phyloP scores from a whole-genome alignment of 2,797 vertebrate species.

The Odontamblyopus rebecca region DNA sequence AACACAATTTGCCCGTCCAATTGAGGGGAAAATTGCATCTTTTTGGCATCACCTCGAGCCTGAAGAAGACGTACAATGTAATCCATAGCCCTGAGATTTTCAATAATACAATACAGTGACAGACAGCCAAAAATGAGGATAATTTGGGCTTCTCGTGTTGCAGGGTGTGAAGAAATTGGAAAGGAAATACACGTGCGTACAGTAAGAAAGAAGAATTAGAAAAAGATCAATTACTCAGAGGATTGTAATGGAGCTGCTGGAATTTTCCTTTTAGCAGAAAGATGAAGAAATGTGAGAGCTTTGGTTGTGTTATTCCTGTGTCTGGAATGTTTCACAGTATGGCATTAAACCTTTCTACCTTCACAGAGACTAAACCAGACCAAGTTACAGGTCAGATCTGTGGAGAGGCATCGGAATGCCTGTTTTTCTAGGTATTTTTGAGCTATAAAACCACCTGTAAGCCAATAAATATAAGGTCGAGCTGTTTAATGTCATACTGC shows the following conservation, averaged over 20 bases:
- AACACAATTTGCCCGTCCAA: conserved; percentile 73
- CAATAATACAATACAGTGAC: conserved; percentile 53
- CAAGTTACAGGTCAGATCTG: too few species aligned
- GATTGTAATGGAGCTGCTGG: neutral
- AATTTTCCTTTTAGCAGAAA: neutral
- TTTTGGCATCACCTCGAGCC: conserved; percentile 58
- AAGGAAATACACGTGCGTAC: conserved; percentile 34
- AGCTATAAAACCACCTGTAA: too few species aligned
- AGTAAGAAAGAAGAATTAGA: conserved; percentile 27
- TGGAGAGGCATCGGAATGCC: too few species aligned
- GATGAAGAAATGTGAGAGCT: neutral
- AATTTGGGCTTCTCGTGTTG: conserved; percentile 47
- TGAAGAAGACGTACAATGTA: conserved; percentile 63
- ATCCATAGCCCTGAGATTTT: conserved; percentile 52
- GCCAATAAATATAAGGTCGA: too few species aligned
- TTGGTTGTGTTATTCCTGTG: neutral
- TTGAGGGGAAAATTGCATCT: conserved; percentile 74
- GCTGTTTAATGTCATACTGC: too few species aligned
- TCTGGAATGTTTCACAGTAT: too few species aligned
- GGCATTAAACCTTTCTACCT: too few species aligned
- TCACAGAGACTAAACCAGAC: too few species aligned
- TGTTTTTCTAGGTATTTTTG: too few species aligned
- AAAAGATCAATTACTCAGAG: conserved; percentile 14
- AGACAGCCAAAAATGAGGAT: conserved; percentile 47
- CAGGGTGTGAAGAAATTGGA: conserved; percentile 50